phyloP scores from a whole-genome alignment of 1,140 invertebrate genomes.

The Schlechtendalia chinensis region DNA sequence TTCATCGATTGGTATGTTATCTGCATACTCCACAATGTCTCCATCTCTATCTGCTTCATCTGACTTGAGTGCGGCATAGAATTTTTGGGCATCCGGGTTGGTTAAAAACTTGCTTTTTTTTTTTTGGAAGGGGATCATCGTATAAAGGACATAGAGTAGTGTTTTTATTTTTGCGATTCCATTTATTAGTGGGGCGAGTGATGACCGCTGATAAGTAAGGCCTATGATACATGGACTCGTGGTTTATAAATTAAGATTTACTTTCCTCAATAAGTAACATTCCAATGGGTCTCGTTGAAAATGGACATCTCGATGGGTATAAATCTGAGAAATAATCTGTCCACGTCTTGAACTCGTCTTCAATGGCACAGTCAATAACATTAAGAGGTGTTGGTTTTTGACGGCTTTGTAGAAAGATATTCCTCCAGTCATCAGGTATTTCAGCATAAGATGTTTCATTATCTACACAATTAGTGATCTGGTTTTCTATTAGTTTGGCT shows the following conservation, averaged over 20 bases:
- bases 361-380: constrained; percentile 28
- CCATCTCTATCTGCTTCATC: background rate
- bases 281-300: constrained; percentile 31
- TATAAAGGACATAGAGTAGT: background rate
- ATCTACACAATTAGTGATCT: constrained; percentile 27
- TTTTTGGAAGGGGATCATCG: constrained; percentile 5
- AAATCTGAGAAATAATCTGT: constrained; percentile 7
- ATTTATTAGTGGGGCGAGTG: constrained; percentile 12
- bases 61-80: constrained; percentile 3
- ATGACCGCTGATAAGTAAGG: constrained; percentile 12
- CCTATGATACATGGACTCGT: background rate
- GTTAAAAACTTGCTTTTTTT: constrained; percentile 34
- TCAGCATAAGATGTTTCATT: constrained; percentile 37
- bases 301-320: background rate
- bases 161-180: constrained; percentile 15
- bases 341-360: constrained; percentile 10
- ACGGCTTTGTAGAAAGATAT: constrained; percentile 37
- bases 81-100: background rate
- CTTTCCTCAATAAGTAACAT: constrained; percentile 9
- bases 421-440: constrained; percentile 50
- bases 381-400: constrained; percentile 44
- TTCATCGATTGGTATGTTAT: constrained; percentile 1
- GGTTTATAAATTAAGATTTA: constrained; percentile 1
- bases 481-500: background rate
- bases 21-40: background rate